Percentiles rank a stretch among this genome's conserved stretches.
These are phyloP conservation scores for Manis javanica DNA, from an alignment of 2,797 vertebrate genomes.

Conservation along the genomic window DNA sequence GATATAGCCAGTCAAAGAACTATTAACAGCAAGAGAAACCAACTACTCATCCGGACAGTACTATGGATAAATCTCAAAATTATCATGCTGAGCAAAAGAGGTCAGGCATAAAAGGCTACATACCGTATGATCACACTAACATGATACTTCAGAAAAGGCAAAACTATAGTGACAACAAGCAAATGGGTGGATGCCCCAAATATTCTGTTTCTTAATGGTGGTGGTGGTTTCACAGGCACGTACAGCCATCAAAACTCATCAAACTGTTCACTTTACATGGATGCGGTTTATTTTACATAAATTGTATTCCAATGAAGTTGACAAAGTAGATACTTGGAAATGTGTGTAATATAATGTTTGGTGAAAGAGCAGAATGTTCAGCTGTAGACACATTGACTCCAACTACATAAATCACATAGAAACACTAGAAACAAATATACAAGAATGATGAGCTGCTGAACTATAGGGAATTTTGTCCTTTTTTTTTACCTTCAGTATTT, in stretches of 20 bases:
- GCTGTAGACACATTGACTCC: background rate
- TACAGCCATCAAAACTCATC: background rate
- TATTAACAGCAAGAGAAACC: accelerated
- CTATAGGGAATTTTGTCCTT: no score
- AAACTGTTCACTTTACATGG: accelerated
- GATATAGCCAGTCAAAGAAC: accelerated
- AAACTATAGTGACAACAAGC: background rate
- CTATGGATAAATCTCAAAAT: background rate
- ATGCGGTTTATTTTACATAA: accelerated
- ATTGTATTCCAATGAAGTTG: accelerated
- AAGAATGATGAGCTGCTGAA: accelerated
- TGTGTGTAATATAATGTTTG: accelerated
- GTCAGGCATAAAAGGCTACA: background rate
- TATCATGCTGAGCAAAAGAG: accelerated
- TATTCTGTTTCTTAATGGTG: accelerated
- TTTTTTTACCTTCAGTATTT: no score
- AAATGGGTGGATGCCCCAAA: accelerated
- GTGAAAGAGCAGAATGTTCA: background rate
- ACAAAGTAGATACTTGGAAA: accelerated
- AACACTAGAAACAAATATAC: no score
- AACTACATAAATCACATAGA: accelerated
- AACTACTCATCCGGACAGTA: accelerated
- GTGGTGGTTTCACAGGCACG: background rate
- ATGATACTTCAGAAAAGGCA: background rate
- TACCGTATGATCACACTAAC: background rate